Evolutionary conservation across 2,113 vertebrate genomes (phyloP), one percentile per base, ranked within the genome.

Genomic region (Porphyrio hochstetteri): DNA sequence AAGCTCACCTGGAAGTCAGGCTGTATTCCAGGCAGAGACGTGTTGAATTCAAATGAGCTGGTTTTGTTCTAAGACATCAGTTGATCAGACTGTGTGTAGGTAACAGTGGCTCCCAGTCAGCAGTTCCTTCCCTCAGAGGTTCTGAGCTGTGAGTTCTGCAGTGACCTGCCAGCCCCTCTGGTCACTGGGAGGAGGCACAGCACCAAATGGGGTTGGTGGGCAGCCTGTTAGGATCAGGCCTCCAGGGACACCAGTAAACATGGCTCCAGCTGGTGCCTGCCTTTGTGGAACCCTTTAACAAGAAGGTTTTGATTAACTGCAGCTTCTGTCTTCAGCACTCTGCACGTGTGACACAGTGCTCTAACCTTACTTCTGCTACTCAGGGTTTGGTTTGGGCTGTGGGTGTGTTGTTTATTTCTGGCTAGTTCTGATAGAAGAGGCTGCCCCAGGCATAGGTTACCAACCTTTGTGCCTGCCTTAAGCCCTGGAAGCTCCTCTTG

Each of bases 321-420:
- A 16, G 15, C 52, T 84, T 27, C n/a, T 3, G 2, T 6, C 50
- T 28, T 12, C 3, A 16, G 36, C 27, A 44, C 52, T 21, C 75
- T 3, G 18, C 52, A 29, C 8, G 0, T 0, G 2, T 38, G 44
- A 56, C 3, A 0, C 3, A 0, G 3, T 1, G 25, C 74, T 33
- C 40, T 18, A 8, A 40, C 25, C 44, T 63, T 3, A 0, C 5
- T 70, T 46, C 33, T 67, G 31, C 48, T 50, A 3, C 78, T 46
- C 1, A 0, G 31, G 20, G 72, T 64, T 13, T 35, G 31, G 44
- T 46, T 46, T 46, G 44, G 44, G 44, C 44, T 46, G 44, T 46
- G 44, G 17, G 44, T 18, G 44, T 46, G 44, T 8, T 46, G 44
- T 15, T 21, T 9, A 3, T 2, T 52, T 33, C 46, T 29, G 81